Conservation (phyloP, 2,888 invertebrate species). For the Clostera curtula region DNA sequence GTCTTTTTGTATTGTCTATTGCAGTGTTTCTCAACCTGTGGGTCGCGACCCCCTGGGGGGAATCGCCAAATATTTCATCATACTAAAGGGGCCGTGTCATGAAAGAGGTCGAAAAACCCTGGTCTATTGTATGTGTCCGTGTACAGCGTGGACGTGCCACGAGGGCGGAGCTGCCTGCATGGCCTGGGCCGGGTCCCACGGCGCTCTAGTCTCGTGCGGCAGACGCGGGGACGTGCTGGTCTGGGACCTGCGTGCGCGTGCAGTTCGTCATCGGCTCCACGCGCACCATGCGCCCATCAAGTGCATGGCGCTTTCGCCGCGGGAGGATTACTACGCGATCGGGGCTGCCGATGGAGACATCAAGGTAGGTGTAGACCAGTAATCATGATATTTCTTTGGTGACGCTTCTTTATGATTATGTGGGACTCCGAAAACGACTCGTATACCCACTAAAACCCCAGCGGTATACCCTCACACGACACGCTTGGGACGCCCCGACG, state of each 20-base stretch:
- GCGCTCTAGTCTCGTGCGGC: slow-evolving; percentile 95
- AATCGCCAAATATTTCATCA: no score
- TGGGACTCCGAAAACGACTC: no score
- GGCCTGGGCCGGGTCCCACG: slow-evolving; percentile 93
- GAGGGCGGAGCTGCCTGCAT: slow-evolving; percentile 94
- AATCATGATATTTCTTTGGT: background rate
- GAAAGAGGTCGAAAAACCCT: no score
- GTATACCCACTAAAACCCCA: no score
- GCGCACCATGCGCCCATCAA: slow-evolving; percentile 97
- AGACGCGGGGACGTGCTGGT: slow-evolving; percentile 97
- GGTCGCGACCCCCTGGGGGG: no score
- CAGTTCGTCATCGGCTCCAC: slow-evolving; percentile 85
- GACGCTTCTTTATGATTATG: background rate
- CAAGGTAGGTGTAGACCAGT: slow-evolving; percentile 77
- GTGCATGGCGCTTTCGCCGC: slow-evolving; percentile 94
- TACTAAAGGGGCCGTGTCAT: no score
- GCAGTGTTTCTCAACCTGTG: no score
- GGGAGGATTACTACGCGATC: slow-evolving; percentile 97
- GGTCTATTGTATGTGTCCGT: slow-evolving; percentile 8
- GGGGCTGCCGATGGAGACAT: slow-evolving; percentile 96
- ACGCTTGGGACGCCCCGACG: no score
- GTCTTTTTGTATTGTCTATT: no score
- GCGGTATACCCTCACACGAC: no score
- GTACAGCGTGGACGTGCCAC: slow-evolving; percentile 91
- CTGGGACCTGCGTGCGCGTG: slow-evolving; percentile 94